Percentiles rank a stretch among this genome's conserved stretches.
Evolutionary conservation across 2,797 vertebrate species (phyloP).

Genomic region (Margarornis squamiger): DNA sequence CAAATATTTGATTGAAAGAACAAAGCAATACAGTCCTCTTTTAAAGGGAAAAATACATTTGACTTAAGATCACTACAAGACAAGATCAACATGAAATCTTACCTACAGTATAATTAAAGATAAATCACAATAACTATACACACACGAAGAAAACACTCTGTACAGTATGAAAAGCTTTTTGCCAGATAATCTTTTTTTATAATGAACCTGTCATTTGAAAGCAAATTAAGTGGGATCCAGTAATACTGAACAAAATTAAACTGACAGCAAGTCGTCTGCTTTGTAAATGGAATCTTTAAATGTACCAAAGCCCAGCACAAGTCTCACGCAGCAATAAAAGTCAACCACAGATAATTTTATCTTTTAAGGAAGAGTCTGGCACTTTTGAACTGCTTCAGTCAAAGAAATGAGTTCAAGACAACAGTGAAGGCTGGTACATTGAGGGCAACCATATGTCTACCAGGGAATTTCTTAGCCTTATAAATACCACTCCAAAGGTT

Average conservation of each 20-base stretch:
- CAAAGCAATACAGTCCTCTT: not conserved
- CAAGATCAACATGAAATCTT: not conserved
- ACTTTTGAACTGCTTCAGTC: not conserved
- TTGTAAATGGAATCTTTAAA: not conserved
- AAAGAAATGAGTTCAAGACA: not conserved
- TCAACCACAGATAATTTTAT: not conserved
- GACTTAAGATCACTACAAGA: not conserved
- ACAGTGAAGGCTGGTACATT: not conserved
- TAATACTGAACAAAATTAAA: not conserved
- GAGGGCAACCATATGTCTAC: not conserved
- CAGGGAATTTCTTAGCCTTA: not conserved
- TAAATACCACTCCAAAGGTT: not conserved
- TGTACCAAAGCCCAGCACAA: not conserved
- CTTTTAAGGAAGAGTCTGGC: not conserved
- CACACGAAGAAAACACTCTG: not conserved
- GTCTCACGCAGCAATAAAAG: not conserved
- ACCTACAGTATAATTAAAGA: not conserved
- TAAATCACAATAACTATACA: not conserved
- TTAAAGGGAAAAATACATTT: not conserved
- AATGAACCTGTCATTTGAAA: not conserved
- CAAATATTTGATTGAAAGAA: not conserved
- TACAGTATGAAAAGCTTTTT: not conserved
- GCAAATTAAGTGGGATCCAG: not conserved
- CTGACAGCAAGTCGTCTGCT: not conserved
- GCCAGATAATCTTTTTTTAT: not conserved